Evolutionary conservation across 2,888 invertebrate species (phyloP), one percentile per base, ranked within the genome.

Genomic region (Rotaria sp.): DNA sequence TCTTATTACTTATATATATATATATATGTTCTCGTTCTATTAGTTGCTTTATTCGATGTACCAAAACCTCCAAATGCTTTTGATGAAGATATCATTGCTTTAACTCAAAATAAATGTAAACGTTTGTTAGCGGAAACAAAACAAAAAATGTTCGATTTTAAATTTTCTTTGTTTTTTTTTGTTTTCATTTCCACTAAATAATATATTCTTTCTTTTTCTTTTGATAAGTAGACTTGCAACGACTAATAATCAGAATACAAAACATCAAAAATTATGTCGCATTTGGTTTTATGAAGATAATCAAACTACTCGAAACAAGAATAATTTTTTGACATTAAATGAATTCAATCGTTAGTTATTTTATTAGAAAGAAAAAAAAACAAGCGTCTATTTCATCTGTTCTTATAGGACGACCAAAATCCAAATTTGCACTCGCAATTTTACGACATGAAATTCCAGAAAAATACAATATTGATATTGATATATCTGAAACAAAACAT

Each of bases 361-460:
- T 67, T 15, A 13, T 18, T 18, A 11, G 0, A 1, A 35, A 15
- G 67, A 35, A 67, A 30, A 30, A 50, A 15, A 50, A 50, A 4
- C 3, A 15, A 15, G 15, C 10, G 13, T 45, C 45, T 45, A 45
- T 45, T 45, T 50, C 13, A 18, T 50, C 15, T 3, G 50, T 18
- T 18, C 18, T 50, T 80, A 0, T 45, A 80, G 80, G 45, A 15
- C 41, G 45, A 45, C 41, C 45, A 45, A 41, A 45, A 80, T 41
- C 80, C 4, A 80, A 80, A 45, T 80, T 80, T 80, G 18, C 21
- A 21, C 45, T 80, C 5, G 10, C 45, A 15, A 45, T 80, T 45
- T 26, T 80, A 80, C 80, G 80, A 45, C 26, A 45, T 80, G 80
- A 80, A 80, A 80, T 80, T 15, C 80, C 80, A 8, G 45, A 80